phyloP scores from a whole-genome alignment of 2,888 invertebrate genomes.

The Villa cingulata region DNA sequence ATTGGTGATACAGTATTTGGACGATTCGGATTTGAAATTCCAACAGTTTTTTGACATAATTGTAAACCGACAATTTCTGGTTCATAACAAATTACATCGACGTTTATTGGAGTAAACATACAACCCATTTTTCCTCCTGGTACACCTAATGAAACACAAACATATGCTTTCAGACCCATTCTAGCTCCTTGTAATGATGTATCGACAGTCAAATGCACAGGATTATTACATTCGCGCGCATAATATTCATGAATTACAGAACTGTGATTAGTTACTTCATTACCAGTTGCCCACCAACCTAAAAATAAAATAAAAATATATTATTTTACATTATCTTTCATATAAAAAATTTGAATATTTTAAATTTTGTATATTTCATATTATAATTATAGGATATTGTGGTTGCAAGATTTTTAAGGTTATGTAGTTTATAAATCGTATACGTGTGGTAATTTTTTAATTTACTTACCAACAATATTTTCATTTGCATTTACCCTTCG shows the following conservation, averaged over 20 bases:
- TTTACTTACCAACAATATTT: slow-evolving; percentile 63
- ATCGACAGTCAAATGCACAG: slow-evolving; percentile 91
- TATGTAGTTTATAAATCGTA: slow-evolving; percentile 8
- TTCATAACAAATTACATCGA: slow-evolving; percentile 78
- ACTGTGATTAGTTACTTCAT: slow-evolving; percentile 94
- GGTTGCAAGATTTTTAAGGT: slow-evolving; percentile 16
- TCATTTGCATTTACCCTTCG: slow-evolving; percentile 85
- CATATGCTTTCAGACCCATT: slow-evolving; percentile 89
- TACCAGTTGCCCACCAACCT: slow-evolving; percentile 97
- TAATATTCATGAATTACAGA: slow-evolving; percentile 97
- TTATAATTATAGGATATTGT: no score
- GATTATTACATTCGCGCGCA: slow-evolving; percentile 83
- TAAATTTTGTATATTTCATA: no score
- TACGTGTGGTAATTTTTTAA: background rate
- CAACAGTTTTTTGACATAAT: slow-evolving; percentile 71
- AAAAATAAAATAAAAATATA: slow-evolving; percentile 8
- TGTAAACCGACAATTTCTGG: slow-evolving; percentile 77
- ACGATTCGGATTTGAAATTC: slow-evolving; percentile 38
- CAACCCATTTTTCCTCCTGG: slow-evolving; percentile 86
- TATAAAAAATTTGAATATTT: no score
- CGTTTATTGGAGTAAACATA: slow-evolving; percentile 93
- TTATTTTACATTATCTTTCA: no score
- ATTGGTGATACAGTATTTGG: slow-evolving; percentile 53
- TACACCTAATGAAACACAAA: slow-evolving; percentile 85
- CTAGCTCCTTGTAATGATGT: slow-evolving; percentile 75